Evolutionary conservation across 2,113 vertebrate species (phyloP).

Genomic region (Tetrao urogallus): DNA sequence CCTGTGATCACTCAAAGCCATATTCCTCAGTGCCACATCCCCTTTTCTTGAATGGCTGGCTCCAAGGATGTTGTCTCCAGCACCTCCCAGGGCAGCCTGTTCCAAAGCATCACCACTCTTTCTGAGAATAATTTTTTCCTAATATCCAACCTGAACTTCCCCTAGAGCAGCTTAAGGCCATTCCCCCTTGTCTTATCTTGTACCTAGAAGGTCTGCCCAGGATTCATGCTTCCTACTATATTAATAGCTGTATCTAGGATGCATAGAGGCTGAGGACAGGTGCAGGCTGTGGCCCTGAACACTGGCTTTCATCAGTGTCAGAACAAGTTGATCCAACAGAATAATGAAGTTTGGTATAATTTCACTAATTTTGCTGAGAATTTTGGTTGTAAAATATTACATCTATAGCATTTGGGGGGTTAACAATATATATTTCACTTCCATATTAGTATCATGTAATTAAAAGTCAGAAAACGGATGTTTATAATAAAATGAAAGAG

Average conservation of each 20-base stretch:
- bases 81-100: too few relatives aligned
- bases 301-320: neutral
- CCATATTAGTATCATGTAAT: neutral
- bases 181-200: too few relatives aligned
- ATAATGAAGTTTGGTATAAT: neutral
- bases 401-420: neutral
- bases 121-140: too few relatives aligned
- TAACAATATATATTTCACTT: neutral
- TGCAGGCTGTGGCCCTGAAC: neutral
- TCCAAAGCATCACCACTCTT: too few relatives aligned
- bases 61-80: too few relatives aligned
- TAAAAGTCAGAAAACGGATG: neutral
- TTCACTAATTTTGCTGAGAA: neutral
- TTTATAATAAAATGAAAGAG: neutral
- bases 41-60: too few relatives aligned
- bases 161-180: too few relatives aligned
- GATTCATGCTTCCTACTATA: fast-evolving
- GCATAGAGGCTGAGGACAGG: neutral
- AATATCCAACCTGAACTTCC: too few relatives aligned
- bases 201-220: neutral
- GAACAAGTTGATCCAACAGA: neutral
- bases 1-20: too few relatives aligned
- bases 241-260: neutral
- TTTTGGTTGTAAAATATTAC: neutral
- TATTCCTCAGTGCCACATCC: too few relatives aligned